Conservation (phyloP, 2,797 vertebrate genomes). For the Sebastes aleutianus region DNA sequence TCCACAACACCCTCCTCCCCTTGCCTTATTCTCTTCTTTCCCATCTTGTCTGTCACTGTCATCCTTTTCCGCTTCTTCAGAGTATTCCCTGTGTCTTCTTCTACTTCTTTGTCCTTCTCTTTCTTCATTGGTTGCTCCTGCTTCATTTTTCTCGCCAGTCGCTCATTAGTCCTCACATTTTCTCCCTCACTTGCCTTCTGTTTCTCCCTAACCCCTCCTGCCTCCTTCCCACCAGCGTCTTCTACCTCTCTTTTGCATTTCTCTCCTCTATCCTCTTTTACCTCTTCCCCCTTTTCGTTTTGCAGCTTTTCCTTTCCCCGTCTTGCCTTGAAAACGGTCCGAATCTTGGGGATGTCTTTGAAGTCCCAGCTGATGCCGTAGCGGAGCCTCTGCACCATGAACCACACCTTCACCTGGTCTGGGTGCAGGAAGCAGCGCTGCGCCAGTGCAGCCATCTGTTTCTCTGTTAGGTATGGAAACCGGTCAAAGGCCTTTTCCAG, state of each 20-base stretch:
- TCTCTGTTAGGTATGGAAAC: slow-evolving; percentile 86
- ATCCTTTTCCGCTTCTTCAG: not conserved
- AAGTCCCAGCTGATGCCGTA: slow-evolving; percentile 90
- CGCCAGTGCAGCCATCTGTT: slow-evolving; percentile 79
- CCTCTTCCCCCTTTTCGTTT: rapidly evolving
- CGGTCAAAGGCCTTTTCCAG: slow-evolving; percentile 83
- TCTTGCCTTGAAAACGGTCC: slow-evolving; percentile 38
- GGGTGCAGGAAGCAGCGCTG: slow-evolving; percentile 81
- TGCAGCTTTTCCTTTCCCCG: not conserved
- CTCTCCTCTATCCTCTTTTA: not conserved
- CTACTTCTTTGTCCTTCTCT: not conserved
- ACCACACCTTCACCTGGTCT: slow-evolving; percentile 88
- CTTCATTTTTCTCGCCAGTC: not conserved
- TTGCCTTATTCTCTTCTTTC: not conserved
- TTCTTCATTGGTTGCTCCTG: not conserved
- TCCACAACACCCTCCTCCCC: not conserved
- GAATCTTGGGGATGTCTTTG: slow-evolving; percentile 81
- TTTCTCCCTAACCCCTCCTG: not conserved
- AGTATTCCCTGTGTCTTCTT: not conserved
- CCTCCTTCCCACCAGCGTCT: not conserved
- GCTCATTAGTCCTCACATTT: not conserved
- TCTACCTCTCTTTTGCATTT: not conserved
- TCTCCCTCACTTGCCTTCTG: not conserved
- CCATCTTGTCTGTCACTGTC: not conserved
- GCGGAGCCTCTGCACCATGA: slow-evolving; percentile 87